Evolutionary conservation across 2,797 vertebrate species (phyloP), one percentile per base, ranked within the genome.

Genomic region (Loris lydekkerianus): DNA sequence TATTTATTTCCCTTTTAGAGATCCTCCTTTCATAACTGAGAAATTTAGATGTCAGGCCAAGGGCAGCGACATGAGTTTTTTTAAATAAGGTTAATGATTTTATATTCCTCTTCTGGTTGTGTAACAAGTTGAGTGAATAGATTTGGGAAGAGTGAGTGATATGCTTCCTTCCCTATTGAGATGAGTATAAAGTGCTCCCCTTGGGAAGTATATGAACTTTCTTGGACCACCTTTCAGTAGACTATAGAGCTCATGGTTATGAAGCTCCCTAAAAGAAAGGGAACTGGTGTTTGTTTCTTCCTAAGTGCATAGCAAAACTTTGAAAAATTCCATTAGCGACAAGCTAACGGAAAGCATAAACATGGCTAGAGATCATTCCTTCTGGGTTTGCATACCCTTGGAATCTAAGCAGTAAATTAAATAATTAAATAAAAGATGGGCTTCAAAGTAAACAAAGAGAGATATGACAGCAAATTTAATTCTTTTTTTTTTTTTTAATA

Each of bases 391-490:
- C 18, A n/a, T 43, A 89, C 14, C 63, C n/a, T 90, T 78, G 21
- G 10, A 95, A 7, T 10, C 7, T 76, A 76, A 65, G 31, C 23
- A 89, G 11, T 60, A 80, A 63, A 95, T 93, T n/a, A 75, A 86
- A 77, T 84, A 65, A 95, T 89, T 76, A 85, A 72, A 67, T 83
- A 81, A 89, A 93, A 86, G 0, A 34, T 75, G 20, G 18, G 1
- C 60, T 81, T 73, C 11, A 91, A 94, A 94, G 43, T 86, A 95
- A 92, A 75, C 3, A 56, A 76, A 63, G 23, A 93, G 4, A 86
- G 60, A 80, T 56, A 40, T 5, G 27, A 81, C 3, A 95, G 70
- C 29, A 89, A 63, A 76, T 70, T 56, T 89, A 91, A 76, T 53
- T 7, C 0, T 7, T 29, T 34, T 34, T 34, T 76, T 40, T 8